Evolutionary conservation across 1,140 invertebrate genomes (phyloP), one percentile per base, ranked within the genome.

Genomic region (Aphelenchoides fujianensis): DNA sequence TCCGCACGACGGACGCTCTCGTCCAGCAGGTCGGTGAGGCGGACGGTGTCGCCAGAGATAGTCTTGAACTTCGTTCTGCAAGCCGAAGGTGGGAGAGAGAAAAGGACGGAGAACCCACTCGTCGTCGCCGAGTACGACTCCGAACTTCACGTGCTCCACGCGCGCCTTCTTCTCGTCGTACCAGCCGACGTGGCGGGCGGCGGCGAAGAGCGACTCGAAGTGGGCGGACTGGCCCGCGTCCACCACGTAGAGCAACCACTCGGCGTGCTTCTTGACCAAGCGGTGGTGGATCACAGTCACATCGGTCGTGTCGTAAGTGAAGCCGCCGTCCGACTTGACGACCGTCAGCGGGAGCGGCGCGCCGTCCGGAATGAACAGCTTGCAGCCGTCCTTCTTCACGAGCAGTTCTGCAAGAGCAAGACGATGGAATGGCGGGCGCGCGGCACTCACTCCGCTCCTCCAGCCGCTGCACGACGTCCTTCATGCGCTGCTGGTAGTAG

Each of bases 271-370:
- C 82, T 94, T 92, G 68, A 91, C 85, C 3, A 98, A 85, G 55
- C 97, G 88, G 59, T 98, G 90, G 76, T 90, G 91, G 1, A 99
- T 88, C 5, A 91, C 89, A 2, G 97, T 93, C 88, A 99, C 88
- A 86, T 99, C 97, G 3, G 95, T 97, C 0, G 97, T 99, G 84
- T 98, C 97, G 86, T 99, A 99, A 0, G 97, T 99, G 84, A 91
- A 98, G 32, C 96, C 96, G 61, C 97, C 97, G 87, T 98, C 97
- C 2, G 93, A 93, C 87, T 99, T 99, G 0, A 98, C 90, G 19
- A 99, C 88, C 0, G 94, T 99, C 19, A 99, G 84, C 0, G 96
- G 97, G n/a, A 88, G 79, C 0, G 90, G 89, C 41, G 71, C 79
- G 34, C 36, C 76, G 59, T 68, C 31, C 2, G 79, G 75, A 90